Base-by-base conservation (phyloP, 2,113 vertebrate genomes). In the Rhombomys opimus region DNA sequence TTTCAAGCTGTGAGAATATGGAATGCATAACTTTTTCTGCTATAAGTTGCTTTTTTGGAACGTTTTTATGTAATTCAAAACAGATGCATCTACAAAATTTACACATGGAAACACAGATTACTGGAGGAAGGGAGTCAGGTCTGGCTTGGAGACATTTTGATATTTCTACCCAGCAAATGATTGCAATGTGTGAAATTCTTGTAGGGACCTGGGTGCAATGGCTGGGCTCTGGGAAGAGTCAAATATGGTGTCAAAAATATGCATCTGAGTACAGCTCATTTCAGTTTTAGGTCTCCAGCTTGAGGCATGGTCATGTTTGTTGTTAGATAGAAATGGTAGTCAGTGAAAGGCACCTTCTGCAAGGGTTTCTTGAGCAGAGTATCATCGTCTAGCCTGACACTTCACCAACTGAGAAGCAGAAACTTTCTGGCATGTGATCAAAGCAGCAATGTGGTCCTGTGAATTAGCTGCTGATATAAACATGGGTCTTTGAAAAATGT, bases 21-120 rank as follows among this genome's bases (percentile, higher is more conserved):
- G 90, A 97, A 97, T 95, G 95, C 93, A 97, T 97, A 96, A 81
- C 97, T 96, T 96, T 96, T 81, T 78, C 77, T 96, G 85, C 76
- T 92, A 89, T 82, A 96, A 96, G 88, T 93, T 97, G 85, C 80
- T 9, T 97, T 96, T 94, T 96, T 95, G 80, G 20, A 87, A 90
- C 96, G 2, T 97, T 96, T 97, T 97, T 97, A 97, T 96, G 68
- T 97, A 98, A 98, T 95, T 97, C 88, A 94, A 97, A 97, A 96
- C 97, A 98, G 97, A 97, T 97, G 97, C 93, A 96, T 94, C 90
- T 89, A 92, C 92, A 96, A 85, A 96, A 94, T 95, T 96, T 96
- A 98, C 95, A 93, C 96, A 96, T 90, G 93, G 93, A 93, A 93
- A 87, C 75, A 95, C 95, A 97, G 95, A 98, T 95, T 81, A 92